Conservation (phyloP, 2,888 invertebrate species). For the Cecidostiba fungosa region DNA sequence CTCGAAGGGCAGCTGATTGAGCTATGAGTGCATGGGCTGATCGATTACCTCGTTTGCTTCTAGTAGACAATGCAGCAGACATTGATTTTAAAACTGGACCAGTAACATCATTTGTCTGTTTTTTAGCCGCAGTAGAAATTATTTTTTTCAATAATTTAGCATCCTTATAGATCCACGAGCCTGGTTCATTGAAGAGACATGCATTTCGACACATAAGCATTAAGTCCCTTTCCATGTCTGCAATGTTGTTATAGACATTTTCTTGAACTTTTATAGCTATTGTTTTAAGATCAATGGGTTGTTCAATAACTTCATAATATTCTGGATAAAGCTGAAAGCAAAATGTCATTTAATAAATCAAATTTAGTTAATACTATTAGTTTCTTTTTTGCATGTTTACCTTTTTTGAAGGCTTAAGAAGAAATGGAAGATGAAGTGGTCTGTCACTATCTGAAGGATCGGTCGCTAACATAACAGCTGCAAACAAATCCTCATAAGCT, state of each 20-base stretch:
- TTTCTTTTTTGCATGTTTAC: constrained; percentile 74
- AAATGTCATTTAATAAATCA: constrained; percentile 31
- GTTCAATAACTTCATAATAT: constrained; percentile 96
- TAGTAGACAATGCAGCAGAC: constrained; percentile 74
- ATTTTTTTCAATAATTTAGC: constrained; percentile 94
- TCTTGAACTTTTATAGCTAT: constrained; percentile 96
- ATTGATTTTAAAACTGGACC: constrained; percentile 71
- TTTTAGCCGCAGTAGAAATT: constrained; percentile 79
- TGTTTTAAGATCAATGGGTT: constrained; percentile 96
- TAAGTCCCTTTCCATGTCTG: constrained; percentile 94
- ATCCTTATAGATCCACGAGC: constrained; percentile 97
- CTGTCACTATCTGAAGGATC: constrained; percentile 88
- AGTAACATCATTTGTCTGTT: constrained; percentile 72
- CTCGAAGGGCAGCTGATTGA: constrained; percentile 83
- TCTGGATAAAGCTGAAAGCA: constrained; percentile 90
- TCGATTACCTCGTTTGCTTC: constrained; percentile 77
- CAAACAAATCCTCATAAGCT: constrained; percentile 94
- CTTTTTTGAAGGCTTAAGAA: constrained; percentile 94
- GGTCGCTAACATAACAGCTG: constrained; percentile 92
- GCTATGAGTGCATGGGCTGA: constrained; percentile 82
- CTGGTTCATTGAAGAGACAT: constrained; percentile 97
- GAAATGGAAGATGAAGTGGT: constrained; percentile 93
- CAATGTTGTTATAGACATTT: constrained; percentile 88
- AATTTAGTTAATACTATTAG: not conserved
- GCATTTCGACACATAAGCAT: constrained; percentile 96